These are phyloP conservation scores for Drosophila flavopinicola DNA, from an alignment of 2,888 invertebrate genomes.

Conservation along the genomic window DNA sequence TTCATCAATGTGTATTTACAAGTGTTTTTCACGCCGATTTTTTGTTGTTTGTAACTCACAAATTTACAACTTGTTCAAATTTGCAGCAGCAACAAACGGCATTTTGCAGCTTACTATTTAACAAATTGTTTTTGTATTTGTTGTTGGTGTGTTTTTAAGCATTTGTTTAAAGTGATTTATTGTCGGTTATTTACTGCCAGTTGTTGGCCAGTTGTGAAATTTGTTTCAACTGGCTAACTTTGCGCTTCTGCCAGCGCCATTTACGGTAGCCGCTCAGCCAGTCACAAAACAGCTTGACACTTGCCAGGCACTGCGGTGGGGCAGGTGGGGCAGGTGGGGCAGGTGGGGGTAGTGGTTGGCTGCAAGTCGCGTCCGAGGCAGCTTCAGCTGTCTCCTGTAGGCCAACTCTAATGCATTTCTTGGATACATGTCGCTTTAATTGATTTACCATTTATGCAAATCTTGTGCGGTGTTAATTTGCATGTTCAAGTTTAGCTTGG, in stretches of 20 bases:
- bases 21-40: constrained; percentile 44
- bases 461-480: constrained; percentile 43
- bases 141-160: constrained; percentile 11
- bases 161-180: constrained; percentile 76
- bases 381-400: constrained; percentile 12
- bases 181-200: constrained; percentile 68
- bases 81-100: constrained; percentile 46
- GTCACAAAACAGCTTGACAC: constrained; percentile 56
- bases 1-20: constrained; percentile 64
- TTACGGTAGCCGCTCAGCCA: constrained; percentile 54
- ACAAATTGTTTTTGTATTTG: constrained; percentile 26
- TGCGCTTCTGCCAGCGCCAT: constrained; percentile 56
- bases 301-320: constrained; percentile 10
- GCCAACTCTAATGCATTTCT: constrained; percentile 72
- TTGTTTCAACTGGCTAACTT: constrained; percentile 54
- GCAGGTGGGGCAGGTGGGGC: not conserved
- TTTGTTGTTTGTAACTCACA: constrained; percentile 33
- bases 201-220: constrained; percentile 66
- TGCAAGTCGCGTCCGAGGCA: constrained; percentile 17
- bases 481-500: constrained; percentile 35
- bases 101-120: constrained; percentile 50
- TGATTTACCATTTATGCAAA: constrained; percentile 78
- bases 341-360: not conserved
- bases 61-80: constrained; percentile 74
- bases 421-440: constrained; percentile 73